phyloP scores from a whole-genome alignment of 2,888 invertebrate species.

The Temnothorax unifasciatus region DNA sequence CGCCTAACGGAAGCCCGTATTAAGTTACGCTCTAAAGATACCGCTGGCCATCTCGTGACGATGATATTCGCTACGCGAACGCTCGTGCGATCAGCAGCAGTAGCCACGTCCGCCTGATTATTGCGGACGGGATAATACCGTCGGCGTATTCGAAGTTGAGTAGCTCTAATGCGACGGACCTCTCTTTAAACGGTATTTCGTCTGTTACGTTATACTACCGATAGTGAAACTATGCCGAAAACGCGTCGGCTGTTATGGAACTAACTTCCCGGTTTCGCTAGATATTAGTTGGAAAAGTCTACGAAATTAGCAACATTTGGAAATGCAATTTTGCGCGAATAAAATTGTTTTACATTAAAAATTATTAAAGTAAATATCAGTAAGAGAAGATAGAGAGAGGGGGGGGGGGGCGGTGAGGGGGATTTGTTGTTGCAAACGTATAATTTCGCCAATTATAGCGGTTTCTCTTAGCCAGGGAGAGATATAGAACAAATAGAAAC shows the following conservation, averaged over 20 bases:
- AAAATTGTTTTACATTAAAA: conserved; percentile 2
- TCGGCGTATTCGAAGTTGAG: background rate
- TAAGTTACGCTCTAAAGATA: conserved; percentile 55
- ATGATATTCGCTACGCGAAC: conserved; percentile 48
- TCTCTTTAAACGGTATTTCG: conserved; percentile 37
- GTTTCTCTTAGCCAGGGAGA: conserved; percentile 29
- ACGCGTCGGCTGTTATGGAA: background rate
- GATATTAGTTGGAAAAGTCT: conserved; percentile 9
- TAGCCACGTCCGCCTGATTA: conserved; percentile 32
- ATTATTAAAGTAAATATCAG: background rate
- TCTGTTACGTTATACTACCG: background rate
- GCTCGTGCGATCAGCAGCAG: conserved; percentile 41
- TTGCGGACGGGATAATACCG: conserved; percentile 24
- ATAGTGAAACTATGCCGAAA: conserved; percentile 8
- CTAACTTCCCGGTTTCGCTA: background rate
- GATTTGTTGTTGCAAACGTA: conserved; percentile 25
- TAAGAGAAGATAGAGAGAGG: background rate
- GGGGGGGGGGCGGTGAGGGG: background rate
- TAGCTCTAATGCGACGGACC: conserved; percentile 7
- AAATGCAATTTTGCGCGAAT: conserved; percentile 44
- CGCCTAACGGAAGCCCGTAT: conserved; percentile 65
- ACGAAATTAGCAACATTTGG: background rate
- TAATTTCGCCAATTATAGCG: conserved; percentile 42
- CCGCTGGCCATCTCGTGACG: conserved; percentile 59
- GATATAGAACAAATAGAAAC: conserved; percentile 50